Evolutionary conservation across 37 sponge, comb jelly and placozoan species (phyloP), one percentile per base, ranked within the genome.

Genomic region (Hormiphora californensis): DNA sequence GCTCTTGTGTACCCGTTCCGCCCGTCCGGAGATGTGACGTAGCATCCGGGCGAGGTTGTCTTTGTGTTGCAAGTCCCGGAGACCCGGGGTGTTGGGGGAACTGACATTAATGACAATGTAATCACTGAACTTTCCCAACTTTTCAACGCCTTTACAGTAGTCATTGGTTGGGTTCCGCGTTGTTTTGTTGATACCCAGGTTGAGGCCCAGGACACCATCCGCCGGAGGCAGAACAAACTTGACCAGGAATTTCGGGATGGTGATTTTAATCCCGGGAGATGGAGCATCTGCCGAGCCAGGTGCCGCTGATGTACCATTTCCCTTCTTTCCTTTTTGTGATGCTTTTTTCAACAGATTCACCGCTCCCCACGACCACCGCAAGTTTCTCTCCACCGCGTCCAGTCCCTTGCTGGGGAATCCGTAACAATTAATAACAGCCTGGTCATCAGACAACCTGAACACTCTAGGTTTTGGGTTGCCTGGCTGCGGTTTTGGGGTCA

Each of bases 31-130:
- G 23, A 86, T 57, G n/a, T 86, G 86, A 25, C 62, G 9, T 0
- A 96, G 86, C 21, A 96, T 69, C 19, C 87, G 30, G 4, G 34
- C 49, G 11, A 97, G 87, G 28, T 90, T 46, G 25, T 94, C 51
- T 87, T 86, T 92, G 0, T 67, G 86, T 54, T 97, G 98, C 88
- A 94, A 67, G 32, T 89, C 89, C 63, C 98, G 91, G 46, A 97
- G 86, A 0, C 98, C 98, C 37, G 95, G 95, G 2, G 98, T 97
- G 63, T 97, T 97, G 33, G 98, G 98, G 27, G 98, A 97, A 0
- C 95, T 94, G 15, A 97, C 93, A 92, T 97, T 97, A 31, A 97
- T 86, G 39, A 97, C 98, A 49, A 97, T 40, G 68, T 97, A 97
- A 87, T 94, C 93, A 32, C 90, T 91, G 90, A 40, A 92, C 11